Evolutionary conservation across 1,140 invertebrate genomes (phyloP), one percentile per base, ranked within the genome.

Genomic region (Triops cancriformis): DNA sequence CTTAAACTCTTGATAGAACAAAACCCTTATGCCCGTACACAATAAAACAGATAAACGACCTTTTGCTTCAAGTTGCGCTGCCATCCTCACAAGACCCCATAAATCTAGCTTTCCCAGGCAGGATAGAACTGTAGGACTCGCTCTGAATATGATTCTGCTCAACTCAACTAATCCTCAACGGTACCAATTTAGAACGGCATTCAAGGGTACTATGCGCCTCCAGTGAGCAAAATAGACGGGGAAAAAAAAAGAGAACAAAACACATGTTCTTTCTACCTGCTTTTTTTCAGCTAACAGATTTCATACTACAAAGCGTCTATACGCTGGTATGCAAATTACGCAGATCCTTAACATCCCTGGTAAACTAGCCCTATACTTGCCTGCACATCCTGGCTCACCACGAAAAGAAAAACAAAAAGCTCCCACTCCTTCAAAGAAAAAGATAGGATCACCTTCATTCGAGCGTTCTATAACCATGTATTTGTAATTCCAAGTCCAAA

Each of bases 1-100:
- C 51, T 64, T 37, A 6, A 64, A 9, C 51, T 64, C 51, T 23
- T n/a, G 51, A 64, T 64, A 64, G 51, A 64, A 23, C 51, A 64
- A 18, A 64, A 64, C 51, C 23, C 18, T 64, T 64, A 64, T 64
- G 23, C 51, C 51, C 31, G 31, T 37, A 64, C 23, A 18, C 51
- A 64, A 64, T 64, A 64, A 64, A 64, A 64, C 10, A 64, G 51
- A 64, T 64, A 64, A 64, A 64, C 51, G 51, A 64, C 51, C 51
- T 64, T 37, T 37, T 64, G 51, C 51, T 23, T 64, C 18, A n/a
- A 64, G 51, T 64, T 64, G 51, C 18, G 18, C 1, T 14, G 0
- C 51, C 51, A 64, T 64, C n/a, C 14, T 64, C n/a, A 23, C 51
- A 64, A 64, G 51, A 64, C 0, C 51, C 23, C 51, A 64, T 64